Evolutionary conservation across 2,888 invertebrate genomes (phyloP).

Genomic region (Gasteruption jaculator): DNA sequence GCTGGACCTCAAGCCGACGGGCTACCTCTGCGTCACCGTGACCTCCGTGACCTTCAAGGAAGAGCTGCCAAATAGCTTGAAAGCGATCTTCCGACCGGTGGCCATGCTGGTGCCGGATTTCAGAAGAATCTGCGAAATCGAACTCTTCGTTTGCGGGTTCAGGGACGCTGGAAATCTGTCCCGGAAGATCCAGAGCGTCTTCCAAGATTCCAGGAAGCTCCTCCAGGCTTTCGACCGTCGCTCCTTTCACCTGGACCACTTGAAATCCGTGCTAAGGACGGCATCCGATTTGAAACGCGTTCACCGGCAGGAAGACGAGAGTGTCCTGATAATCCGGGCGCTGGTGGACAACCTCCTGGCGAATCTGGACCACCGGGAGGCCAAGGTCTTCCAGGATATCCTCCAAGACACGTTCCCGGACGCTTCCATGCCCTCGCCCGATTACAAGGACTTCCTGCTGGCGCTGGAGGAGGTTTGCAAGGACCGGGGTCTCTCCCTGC

Average conservation of each 20-base stretch:
- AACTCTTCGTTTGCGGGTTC: slow-evolving; percentile 59
- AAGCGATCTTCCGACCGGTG: slow-evolving; percentile 57
- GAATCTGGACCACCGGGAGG: slow-evolving; percentile 54
- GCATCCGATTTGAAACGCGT: slow-evolving; percentile 57
- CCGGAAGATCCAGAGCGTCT: slow-evolving; percentile 55
- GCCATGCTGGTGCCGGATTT: slow-evolving; percentile 61
- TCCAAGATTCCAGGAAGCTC: slow-evolving; percentile 55
- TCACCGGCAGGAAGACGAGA: slow-evolving; percentile 56
- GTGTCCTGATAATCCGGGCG: slow-evolving; percentile 55
- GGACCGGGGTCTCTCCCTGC: slow-evolving; percentile 50
- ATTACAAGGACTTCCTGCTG: slow-evolving; percentile 52
- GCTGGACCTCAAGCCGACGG: slow-evolving; percentile 57
- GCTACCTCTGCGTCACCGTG: slow-evolving; percentile 61
- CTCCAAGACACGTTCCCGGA: slow-evolving; percentile 59
- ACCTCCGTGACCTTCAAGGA: slow-evolving; percentile 49
- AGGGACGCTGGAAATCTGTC: slow-evolving; percentile 54
- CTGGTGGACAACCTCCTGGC: slow-evolving; percentile 59
- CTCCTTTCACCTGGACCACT: slow-evolving; percentile 58
- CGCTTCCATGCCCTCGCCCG: slow-evolving; percentile 47
- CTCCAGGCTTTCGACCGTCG: slow-evolving; percentile 57
- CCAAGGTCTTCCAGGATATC: slow-evolving; percentile 54
- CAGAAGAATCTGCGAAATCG: slow-evolving; percentile 58
- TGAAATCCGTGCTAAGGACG: slow-evolving; percentile 57
- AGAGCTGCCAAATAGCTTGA: slow-evolving; percentile 59
- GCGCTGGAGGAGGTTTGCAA: slow-evolving; percentile 49